phyloP scores from a whole-genome alignment of 2,888 invertebrate genomes.

The Hetaerina titia region DNA sequence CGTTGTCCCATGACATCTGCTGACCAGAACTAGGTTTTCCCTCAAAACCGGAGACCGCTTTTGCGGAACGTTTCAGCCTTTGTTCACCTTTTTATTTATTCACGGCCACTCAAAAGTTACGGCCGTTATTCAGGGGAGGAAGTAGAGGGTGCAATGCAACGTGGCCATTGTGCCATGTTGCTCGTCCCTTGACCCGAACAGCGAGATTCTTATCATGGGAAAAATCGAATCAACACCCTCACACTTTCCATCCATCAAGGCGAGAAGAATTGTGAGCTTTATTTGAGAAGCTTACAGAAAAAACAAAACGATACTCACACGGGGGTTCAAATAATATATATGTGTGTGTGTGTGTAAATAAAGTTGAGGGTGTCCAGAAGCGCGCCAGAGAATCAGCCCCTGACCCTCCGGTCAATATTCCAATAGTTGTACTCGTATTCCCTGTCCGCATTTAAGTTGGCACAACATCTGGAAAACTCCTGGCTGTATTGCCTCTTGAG shows the following conservation, averaged over 20 bases:
- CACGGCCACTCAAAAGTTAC: constrained; percentile 31
- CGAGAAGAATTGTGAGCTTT: background rate
- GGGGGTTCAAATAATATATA: too few species aligned
- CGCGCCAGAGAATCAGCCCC: too few species aligned
- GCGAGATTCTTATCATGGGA: background rate
- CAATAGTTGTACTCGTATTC: too few species aligned
- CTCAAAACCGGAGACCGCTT: background rate
- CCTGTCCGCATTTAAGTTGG: too few species aligned
- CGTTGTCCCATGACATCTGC: background rate
- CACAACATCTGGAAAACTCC: too few species aligned
- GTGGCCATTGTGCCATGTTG: background rate
- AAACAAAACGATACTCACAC: too few species aligned
- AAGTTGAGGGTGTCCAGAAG: too few species aligned
- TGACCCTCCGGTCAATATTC: too few species aligned
- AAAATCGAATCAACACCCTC: background rate
- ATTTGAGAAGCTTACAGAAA: too few species aligned
- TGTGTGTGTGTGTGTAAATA: too few species aligned
- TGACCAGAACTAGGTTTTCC: background rate
- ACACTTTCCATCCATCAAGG: background rate
- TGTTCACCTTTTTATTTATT: constrained; percentile 32
- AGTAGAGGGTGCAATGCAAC: constrained; percentile 3
- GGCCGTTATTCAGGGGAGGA: constrained; percentile 46
- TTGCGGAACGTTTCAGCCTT: constrained; percentile 41
- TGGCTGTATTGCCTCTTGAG: too few species aligned
- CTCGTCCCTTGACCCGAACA: constrained; percentile 11